A percentile compares a stretch with the other conserved stretches of the same genome.
Conservation (phyloP, 2,113 vertebrate genomes). For the Calypte anna region DNA sequence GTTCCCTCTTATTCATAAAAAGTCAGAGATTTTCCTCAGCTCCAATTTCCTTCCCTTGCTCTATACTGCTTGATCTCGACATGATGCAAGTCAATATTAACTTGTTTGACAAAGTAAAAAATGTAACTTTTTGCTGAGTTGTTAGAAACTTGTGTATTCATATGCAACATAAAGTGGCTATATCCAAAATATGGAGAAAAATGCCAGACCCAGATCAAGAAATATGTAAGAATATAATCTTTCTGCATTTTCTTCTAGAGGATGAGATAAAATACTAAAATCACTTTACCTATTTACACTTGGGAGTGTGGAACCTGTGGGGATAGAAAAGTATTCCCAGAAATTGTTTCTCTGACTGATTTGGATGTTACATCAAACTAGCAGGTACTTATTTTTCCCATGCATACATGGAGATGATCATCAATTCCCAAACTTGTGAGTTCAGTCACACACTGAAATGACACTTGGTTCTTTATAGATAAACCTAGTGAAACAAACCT, state of each 20-base stretch:
- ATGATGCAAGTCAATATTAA: not conserved
- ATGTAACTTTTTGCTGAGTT: not conserved
- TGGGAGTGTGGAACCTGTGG: not conserved
- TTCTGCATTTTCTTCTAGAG: not conserved
- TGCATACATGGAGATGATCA: not conserved
- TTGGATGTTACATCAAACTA: not conserved
- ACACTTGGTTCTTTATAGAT: not conserved
- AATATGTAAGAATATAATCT: not conserved
- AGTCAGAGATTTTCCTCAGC: not conserved
- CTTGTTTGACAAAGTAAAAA: not conserved
- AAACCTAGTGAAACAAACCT: constrained; percentile 29
- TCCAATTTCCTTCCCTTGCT: not conserved
- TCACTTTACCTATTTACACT: not conserved
- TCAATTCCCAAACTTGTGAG: not conserved
- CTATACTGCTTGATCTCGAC: not conserved
- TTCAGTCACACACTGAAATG: not conserved
- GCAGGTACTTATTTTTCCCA: not conserved
- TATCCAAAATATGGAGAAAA: not conserved
- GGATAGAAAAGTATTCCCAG: not conserved
- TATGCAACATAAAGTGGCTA: not conserved
- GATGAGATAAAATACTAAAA: not conserved
- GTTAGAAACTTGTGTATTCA: not conserved
- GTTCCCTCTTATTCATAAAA: not conserved
- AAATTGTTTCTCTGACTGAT: not conserved
- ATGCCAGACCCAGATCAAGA: not conserved